Conservation (phyloP, 2,888 invertebrate genomes). For the Mythimna pallens region DNA sequence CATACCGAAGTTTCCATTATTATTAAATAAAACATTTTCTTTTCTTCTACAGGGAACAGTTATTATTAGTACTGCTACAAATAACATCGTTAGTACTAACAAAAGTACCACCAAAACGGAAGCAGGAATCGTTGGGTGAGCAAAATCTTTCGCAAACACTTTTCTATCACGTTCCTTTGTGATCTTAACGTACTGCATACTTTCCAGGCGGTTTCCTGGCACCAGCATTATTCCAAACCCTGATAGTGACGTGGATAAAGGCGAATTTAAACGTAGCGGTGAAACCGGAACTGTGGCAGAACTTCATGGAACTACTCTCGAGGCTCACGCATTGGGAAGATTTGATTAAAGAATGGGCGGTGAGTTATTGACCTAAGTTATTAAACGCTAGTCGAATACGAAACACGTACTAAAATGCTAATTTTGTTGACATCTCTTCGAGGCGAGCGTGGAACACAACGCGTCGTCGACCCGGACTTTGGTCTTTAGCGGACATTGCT, state of each 20-base stretch:
- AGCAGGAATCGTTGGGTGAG: constrained; percentile 93
- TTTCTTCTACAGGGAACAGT: constrained; percentile 93
- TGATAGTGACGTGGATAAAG: constrained; percentile 99
- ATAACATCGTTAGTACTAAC: constrained; percentile 97
- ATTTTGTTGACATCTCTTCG: no score
- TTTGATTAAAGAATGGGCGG: constrained; percentile 98
- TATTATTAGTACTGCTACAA: constrained; percentile 96
- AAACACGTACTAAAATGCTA: no score
- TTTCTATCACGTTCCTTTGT: not conserved
- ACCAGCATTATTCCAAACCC: constrained; percentile 96
- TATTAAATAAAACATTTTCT: not conserved
- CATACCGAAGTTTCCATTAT: no score
- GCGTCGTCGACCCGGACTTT: no score
- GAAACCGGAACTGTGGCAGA: constrained; percentile 97
- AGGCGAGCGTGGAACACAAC: no score
- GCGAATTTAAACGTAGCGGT: constrained; percentile 98
- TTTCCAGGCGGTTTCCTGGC: constrained; percentile 94
- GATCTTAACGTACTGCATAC: constrained; percentile 15
- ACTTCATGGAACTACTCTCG: constrained; percentile 96
- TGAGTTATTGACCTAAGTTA: constrained; percentile 82
- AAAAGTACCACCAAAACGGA: constrained; percentile 94
- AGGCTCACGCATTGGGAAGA: constrained; percentile 98
- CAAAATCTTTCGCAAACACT: constrained; percentile 13
- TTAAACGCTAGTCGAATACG: no score
- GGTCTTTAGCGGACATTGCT: no score